These are phyloP conservation scores for Sminthopsis crassicaudata DNA, from an alignment of 2,113 vertebrate species.

Conservation along the genomic window DNA sequence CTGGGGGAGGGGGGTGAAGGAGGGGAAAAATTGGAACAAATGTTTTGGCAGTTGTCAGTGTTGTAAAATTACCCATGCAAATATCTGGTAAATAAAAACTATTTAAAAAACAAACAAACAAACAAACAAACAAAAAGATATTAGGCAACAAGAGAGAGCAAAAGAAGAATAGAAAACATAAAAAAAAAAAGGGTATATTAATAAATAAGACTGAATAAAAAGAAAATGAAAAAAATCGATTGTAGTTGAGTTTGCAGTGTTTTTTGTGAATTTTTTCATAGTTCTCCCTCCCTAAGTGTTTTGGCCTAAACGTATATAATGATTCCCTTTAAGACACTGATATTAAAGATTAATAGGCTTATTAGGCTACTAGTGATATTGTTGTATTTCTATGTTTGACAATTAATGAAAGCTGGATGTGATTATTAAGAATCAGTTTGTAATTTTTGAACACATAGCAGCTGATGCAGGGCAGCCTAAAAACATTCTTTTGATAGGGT, in stretches of 20 bases:
- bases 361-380: neutral
- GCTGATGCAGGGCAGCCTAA: neutral
- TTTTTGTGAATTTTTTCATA: neutral
- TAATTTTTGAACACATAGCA: neutral
- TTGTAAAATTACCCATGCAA: too few species aligned
- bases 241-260: neutral
- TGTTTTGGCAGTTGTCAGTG: too few species aligned
- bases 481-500: neutral
- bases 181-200: neutral
- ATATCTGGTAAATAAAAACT: too few species aligned
- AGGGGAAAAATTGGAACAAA: too few species aligned
- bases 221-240: neutral
- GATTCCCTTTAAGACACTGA: neutral
- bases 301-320: neutral
- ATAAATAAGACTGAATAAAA: neutral
- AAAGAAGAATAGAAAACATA: neutral
- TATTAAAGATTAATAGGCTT: neutral
- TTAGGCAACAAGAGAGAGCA: neutral
- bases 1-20: too few species aligned
- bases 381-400: neutral
- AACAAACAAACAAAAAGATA: too few species aligned
- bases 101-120: too few species aligned
- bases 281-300: neutral
- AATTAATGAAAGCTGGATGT: neutral
- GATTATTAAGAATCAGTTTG: neutral